Percentiles rank a stretch among this genome's conserved stretches.
These are phyloP conservation scores for Centropristis striata DNA, from an alignment of 2,113 vertebrate species.

Conservation along the genomic window DNA sequence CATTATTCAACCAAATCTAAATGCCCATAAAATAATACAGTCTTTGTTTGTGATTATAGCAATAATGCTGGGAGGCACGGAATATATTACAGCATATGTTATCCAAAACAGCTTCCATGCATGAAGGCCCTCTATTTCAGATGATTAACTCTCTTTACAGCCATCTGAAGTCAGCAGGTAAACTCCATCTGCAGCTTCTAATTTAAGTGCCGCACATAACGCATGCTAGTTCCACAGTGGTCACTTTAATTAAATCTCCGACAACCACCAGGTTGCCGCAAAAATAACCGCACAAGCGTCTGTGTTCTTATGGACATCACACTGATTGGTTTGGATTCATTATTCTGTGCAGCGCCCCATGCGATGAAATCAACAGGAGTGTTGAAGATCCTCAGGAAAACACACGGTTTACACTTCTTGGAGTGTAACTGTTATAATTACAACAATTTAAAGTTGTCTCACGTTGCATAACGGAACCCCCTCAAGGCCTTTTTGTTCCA, in stretches of 20 bases:
- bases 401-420: not conserved
- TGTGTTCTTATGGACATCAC: slow-evolving; percentile 2
- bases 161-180: slow-evolving; percentile 42
- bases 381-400: not conserved
- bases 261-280: slow-evolving; percentile 7
- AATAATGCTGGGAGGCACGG: slow-evolving; percentile 1
- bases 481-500: not conserved
- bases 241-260: slow-evolving; percentile 44
- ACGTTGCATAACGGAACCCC: not conserved
- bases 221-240: slow-evolving; percentile 17
- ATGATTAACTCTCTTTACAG: slow-evolving; percentile 32
- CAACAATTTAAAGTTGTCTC: slow-evolving; percentile 1
- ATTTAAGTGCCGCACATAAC: not conserved
- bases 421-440: not conserved
- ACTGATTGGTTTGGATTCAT: slow-evolving; percentile 22
- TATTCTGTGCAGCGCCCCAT: not conserved
- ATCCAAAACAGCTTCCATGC: slow-evolving; percentile 25
- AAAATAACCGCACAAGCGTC: not conserved
- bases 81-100: slow-evolving; percentile 7
- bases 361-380: slow-evolving; percentile 12
- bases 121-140: slow-evolving; percentile 2
- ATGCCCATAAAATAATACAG: not conserved
- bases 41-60: slow-evolving; percentile 1
- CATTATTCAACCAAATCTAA: not conserved
- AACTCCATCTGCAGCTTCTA: slow-evolving; percentile 21